A percentile compares a stretch with the other conserved stretches of the same genome.
phyloP scores from a whole-genome alignment of 1,140 invertebrate genomes.

The Hydropsyche tenuis region DNA sequence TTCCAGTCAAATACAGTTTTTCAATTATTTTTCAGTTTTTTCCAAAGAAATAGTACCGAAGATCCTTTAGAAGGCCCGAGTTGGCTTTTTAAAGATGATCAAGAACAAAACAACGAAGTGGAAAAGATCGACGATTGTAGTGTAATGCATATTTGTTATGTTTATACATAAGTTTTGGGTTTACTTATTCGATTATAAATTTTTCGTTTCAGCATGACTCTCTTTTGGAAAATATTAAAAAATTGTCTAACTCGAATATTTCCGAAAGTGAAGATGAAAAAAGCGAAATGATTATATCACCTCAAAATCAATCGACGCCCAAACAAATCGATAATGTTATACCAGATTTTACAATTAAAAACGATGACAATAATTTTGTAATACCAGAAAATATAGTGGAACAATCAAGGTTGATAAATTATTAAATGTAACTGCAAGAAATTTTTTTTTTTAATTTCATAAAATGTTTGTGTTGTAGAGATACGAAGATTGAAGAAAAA shows the following conservation, averaged over 20 bases:
- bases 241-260: constrained; percentile 24
- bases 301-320: background rate
- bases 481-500: background rate
- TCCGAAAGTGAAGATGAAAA: background rate
- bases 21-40: background rate
- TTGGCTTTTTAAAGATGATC: constrained; percentile 35
- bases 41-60: background rate
- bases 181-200: background rate
- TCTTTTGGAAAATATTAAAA: constrained; percentile 18
- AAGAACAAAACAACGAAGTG: background rate
- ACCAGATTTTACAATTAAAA: background rate
- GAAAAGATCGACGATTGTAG: background rate
- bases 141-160: background rate
- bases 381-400: background rate
- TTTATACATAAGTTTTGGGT: background rate
- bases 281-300: background rate
- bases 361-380: background rate
- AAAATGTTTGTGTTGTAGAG: no score
- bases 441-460: no score
- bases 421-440: no score
- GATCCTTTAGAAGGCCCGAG: constrained; percentile 48
- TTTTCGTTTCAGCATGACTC: background rate
- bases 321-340: background rate
- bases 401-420: background rate
- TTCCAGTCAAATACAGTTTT: background rate